Evolutionary conservation across 2,113 vertebrate genomes (phyloP), one percentile per base, ranked within the genome.

Genomic region (Climacteris rufus): DNA sequence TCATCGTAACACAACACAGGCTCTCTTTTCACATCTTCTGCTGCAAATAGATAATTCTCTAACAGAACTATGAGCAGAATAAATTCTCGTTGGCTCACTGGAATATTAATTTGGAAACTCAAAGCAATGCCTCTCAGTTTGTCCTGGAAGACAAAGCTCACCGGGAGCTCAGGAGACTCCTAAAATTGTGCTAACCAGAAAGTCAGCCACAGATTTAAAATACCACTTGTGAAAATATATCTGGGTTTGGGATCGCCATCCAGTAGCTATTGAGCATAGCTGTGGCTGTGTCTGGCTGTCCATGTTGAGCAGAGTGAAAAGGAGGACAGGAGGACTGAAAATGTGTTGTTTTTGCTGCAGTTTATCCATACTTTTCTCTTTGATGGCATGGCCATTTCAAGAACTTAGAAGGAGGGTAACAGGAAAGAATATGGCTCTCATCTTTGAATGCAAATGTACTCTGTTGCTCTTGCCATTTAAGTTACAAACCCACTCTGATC

Each of bases 131-230:
- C 52, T 77, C 50, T 63, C 49, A 1, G 18, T 80, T 88, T 68
- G 74, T 57, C 71, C 27, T 15, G 57, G 31, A 50, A 66, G 42
- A 57, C 70, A 88, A 87, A 87, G n/a, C 49, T 69, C 0, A 0
- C 21, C 2, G 1, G 40, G 54, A 90, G 39, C 68, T 83, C 8
- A 4, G 63, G 57, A 85, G 85, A 42, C 25, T 75, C 54, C 93
- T 52, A 33, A 70, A 89, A 74, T 83, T 66, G 59, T 9, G 27
- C 52, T 82, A 56, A 90, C 30, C 49, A 92, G 83, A 80, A 93
- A 70, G 69, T 42, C 39, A 82, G 53, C 40, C 70, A 65, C 70
- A 61, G 30, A 81, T 90, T 57, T 63, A 77, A 94, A 86, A 86
- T 45, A 74, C 13, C 5, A 3, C 56, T 80, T 77, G 30, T 35